A percentile compares a stretch with the other conserved stretches of the same genome.
Conservation (phyloP, 1,140 invertebrate species). For the Agrypnia vestita region DNA sequence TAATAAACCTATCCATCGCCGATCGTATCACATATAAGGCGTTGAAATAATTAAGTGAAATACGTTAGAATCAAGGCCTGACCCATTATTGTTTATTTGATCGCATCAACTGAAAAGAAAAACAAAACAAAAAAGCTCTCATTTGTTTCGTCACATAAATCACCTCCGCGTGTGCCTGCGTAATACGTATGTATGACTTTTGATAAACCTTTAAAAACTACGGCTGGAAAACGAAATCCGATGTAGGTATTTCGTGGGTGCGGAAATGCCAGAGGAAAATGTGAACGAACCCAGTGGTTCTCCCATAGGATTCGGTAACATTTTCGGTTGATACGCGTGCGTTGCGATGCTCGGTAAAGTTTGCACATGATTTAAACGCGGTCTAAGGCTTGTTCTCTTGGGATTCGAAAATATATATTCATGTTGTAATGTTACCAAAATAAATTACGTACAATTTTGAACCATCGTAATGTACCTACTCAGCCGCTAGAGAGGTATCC, state of each 20-base stretch:
- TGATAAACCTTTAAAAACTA: constrained; percentile 50
- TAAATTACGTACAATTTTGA: no score
- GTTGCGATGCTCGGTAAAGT: constrained; percentile 19
- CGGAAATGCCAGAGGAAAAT: constrained; percentile 57
- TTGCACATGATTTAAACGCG: constrained; percentile 37
- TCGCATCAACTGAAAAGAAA: background rate
- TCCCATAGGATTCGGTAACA: constrained; percentile 27
- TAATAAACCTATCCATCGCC: constrained; percentile 2
- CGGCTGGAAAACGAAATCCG: constrained; percentile 39
- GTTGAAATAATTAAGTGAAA: constrained; percentile 12
- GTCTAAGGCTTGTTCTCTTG: constrained; percentile 14
- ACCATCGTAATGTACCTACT: no score
- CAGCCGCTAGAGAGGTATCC: no score
- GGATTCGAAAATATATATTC: background rate
- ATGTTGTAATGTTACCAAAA: constrained; percentile 4
- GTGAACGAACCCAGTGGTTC: constrained; percentile 41
- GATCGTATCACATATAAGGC: background rate
- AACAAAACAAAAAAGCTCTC: background rate
- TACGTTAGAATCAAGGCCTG: background rate
- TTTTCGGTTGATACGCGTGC: constrained; percentile 37
- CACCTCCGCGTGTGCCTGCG: constrained; percentile 1
- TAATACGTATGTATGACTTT: constrained; percentile 49
- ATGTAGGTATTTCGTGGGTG: background rate
- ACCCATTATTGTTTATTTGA: background rate
- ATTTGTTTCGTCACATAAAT: background rate